These are phyloP conservation scores for Siniperca undulata DNA, from an alignment of 2,797 vertebrate genomes.

Conservation along the genomic window DNA sequence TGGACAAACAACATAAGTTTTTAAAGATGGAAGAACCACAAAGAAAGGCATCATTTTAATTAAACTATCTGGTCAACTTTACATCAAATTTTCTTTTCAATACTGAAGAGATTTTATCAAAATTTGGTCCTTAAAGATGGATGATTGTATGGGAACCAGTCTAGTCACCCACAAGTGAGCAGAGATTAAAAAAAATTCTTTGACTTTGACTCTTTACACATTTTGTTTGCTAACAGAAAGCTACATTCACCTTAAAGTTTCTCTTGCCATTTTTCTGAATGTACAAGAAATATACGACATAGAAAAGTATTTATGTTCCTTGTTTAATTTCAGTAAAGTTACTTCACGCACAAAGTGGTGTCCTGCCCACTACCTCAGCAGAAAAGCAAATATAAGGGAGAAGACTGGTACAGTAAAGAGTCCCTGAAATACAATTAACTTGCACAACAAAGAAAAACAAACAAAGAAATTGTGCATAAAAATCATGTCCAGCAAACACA, in stretches of 20 bases:
- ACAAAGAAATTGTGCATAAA: background rate
- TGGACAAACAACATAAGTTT: background rate
- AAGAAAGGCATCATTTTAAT: background rate
- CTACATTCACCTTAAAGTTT: background rate
- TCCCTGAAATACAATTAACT: background rate
- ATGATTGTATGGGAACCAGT: constrained; percentile 16
- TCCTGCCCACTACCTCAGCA: background rate
- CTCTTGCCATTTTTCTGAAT: background rate
- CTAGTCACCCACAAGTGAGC: background rate
- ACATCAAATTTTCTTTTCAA: background rate
- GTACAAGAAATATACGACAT: background rate
- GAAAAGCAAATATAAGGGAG: background rate
- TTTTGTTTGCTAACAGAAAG: background rate
- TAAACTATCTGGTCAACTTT: background rate
- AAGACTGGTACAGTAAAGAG: background rate
- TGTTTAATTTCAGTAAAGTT: background rate
- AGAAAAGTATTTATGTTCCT: background rate
- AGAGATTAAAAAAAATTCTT: background rate
- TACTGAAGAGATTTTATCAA: background rate
- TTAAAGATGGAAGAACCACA: background rate
- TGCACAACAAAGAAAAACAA: background rate
- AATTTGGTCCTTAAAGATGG: background rate
- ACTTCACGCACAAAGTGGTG: background rate
- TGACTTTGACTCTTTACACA: constrained; percentile 6
- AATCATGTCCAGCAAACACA: background rate